A percentile compares a stretch with the other conserved stretches of the same genome.
Evolutionary conservation across 2,113 vertebrate species (phyloP).

Genomic region (Ploceus nigricollis): DNA sequence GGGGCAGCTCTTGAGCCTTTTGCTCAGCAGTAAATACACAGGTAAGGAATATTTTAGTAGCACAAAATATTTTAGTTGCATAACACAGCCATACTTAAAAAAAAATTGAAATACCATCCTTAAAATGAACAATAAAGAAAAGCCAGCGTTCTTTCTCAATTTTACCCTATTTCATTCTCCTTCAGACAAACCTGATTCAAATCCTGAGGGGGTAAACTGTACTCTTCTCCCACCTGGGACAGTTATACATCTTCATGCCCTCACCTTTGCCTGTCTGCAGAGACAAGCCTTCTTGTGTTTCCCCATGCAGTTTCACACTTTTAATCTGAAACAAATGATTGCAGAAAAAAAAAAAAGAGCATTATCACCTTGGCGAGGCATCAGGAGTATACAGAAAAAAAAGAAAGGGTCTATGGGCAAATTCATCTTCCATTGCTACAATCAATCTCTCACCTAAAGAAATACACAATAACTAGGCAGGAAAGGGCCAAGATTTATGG

Average conservation of each 20-base stretch:
- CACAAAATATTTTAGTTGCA: neutral
- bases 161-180: slow-evolving; percentile 32
- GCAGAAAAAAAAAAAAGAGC: neutral
- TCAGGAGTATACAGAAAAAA: slow-evolving; percentile 71
- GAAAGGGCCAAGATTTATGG: slow-evolving; percentile 98
- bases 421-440: slow-evolving; percentile 97
- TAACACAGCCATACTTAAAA: neutral
- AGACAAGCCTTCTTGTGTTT: slow-evolving; percentile 48
- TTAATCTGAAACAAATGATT: slow-evolving; percentile 97
- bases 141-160: neutral
- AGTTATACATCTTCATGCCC: slow-evolving; percentile 76
- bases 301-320: slow-evolving; percentile 76
- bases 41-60: neutral
- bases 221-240: slow-evolving; percentile 67
- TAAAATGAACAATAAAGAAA: neutral
- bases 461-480: slow-evolving; percentile 99
- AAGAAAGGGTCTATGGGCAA: slow-evolving; percentile 90
- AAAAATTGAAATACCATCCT: neutral
- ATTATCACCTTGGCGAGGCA: slow-evolving; percentile 79
- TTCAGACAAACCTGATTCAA: slow-evolving; percentile 59
- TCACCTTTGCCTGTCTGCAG: slow-evolving; percentile 53
- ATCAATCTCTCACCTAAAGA: slow-evolving; percentile 99
- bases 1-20: neutral
- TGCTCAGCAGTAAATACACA: neutral
- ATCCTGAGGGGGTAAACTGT: neutral